A percentile compares a stretch with the other conserved stretches of the same genome.
These are phyloP conservation scores for Hippoglossus stenolepis DNA, from an alignment of 2,113 vertebrate genomes.

Conservation along the genomic window DNA sequence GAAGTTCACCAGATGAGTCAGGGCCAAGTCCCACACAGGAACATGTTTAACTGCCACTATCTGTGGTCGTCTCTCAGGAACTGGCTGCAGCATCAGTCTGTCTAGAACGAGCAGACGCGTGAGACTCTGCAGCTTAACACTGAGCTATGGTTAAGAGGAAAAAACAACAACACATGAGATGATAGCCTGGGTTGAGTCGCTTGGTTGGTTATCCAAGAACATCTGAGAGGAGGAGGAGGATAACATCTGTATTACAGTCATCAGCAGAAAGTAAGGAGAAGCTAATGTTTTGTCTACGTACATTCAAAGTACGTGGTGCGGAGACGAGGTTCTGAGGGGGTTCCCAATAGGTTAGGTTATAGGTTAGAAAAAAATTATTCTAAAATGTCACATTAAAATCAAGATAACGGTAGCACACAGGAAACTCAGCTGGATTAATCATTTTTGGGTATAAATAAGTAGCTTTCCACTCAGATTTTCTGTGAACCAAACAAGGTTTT, in stretches of 20 bases:
- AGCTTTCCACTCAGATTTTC: neutral
- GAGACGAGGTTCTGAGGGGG: slow-evolving; percentile 11
- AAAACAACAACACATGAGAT: neutral
- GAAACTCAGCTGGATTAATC: neutral
- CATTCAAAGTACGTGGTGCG: slow-evolving; percentile 14
- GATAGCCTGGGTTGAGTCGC: slow-evolving; percentile 53
- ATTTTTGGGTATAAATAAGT: neutral
- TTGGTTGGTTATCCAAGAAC: slow-evolving; percentile 55
- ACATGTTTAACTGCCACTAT: slow-evolving; percentile 59
- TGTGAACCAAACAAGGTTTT: too few species aligned
- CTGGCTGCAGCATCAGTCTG: slow-evolving; percentile 24
- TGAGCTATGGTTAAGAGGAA: slow-evolving; percentile 14
- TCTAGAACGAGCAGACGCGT: slow-evolving; percentile 3
- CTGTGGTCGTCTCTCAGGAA: slow-evolving; percentile 47
- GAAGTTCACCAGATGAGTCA: slow-evolving; percentile 64
- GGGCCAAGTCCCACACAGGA: slow-evolving; percentile 43
- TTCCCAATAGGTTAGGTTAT: slow-evolving; percentile 4
- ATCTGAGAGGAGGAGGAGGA: slow-evolving; percentile 53
- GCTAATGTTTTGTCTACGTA: slow-evolving; percentile 36
- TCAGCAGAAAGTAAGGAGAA: slow-evolving; percentile 22
- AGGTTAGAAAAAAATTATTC: neutral
- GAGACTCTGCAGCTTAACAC: slow-evolving; percentile 10
- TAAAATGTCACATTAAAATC: slow-evolving; percentile 16
- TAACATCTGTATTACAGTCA: slow-evolving; percentile 17
- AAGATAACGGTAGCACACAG: neutral